These are phyloP conservation scores for Falco peregrinus DNA, from an alignment of 2,797 vertebrate genomes.

Conservation along the genomic window DNA sequence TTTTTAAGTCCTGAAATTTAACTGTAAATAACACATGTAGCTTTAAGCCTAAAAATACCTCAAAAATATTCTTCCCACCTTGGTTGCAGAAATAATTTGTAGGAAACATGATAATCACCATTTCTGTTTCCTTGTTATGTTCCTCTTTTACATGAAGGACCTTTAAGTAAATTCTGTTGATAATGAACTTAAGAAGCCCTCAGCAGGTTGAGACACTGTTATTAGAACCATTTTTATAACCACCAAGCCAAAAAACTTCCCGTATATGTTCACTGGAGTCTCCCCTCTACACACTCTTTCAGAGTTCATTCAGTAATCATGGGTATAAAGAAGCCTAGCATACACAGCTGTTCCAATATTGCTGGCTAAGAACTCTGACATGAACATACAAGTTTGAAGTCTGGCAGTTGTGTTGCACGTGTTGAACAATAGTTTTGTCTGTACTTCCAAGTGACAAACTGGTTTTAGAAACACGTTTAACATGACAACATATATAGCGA, in stretches of 20 bases:
- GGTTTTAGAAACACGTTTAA: constrained; percentile 16
- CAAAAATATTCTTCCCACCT: constrained; percentile 4
- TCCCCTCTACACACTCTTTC: neutral
- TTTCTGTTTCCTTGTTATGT: neutral
- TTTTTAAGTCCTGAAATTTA: neutral
- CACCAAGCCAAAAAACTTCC: neutral
- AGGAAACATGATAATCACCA: neutral
- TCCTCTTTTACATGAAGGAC: neutral
- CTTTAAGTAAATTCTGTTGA: neutral
- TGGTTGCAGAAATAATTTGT: constrained; percentile 12
- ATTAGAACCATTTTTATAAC: neutral
- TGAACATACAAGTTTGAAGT: neutral
- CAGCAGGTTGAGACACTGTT: neutral
- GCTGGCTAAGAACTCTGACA: neutral
- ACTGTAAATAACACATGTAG: neutral
- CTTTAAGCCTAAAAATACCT: neutral
- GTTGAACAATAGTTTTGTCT: neutral
- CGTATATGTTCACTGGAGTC: neutral
- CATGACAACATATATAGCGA: neutral
- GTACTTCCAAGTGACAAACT: neutral
- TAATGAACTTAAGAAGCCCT: neutral
- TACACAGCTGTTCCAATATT: neutral
- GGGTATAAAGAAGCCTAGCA: neutral
- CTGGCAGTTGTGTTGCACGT: neutral
- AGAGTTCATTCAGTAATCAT: neutral